Base-by-base conservation (phyloP, 2,113 vertebrate genomes). In the Neomonachus schauinslandi region DNA sequence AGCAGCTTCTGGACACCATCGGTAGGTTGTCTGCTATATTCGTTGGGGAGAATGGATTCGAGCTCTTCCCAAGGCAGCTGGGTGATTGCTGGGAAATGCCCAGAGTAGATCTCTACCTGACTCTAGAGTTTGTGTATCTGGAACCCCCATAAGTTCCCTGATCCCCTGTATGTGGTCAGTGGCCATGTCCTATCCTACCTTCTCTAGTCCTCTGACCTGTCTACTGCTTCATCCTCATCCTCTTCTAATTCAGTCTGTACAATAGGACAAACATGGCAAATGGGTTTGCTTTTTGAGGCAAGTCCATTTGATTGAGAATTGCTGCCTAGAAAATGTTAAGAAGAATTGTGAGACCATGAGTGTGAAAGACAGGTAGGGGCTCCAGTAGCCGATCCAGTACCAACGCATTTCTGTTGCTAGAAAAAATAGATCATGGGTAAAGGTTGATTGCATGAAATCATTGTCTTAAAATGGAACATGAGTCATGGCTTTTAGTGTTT, bases 151-250 rank as follows among this genome's bases (percentile, higher is more conserved):
- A 21, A 22, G 31, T 42, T 76, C 42, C 16, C 89, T 69, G 36
- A 59, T n/a, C 28, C 18, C 11, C 8, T 6, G 36, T 33, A 15
- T 77, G 80, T 18, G 36, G 74, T 46, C 13, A 42, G 69, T 8
- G 10, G 39, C 31, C 69, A 22, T 2, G 0, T 36, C 74, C 28
- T n/a, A 7, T 22, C 15, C 16, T 8, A 7, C 28, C 13, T 84
- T 65, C n/a, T 7, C 1, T 65, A 24, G 69, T 42, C 10, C 31
- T 88, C 51, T 82, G 53, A 81, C 79, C 51, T 69, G 61, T 53
- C 36, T 0, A 0, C 21, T 79, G 18, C 4, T 7, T 4, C 4
- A 36, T 3, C 4, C 3, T 22, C 8, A 18, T 24, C 31, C 6
- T 91, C n/a, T 59, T 95, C 65, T 63, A 10, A 11, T 46, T 42